Evolutionary conservation across 92 coral and sea anemone species (phyloP), one percentile per base, ranked within the genome.

Genomic region (Ricordea florida): DNA sequence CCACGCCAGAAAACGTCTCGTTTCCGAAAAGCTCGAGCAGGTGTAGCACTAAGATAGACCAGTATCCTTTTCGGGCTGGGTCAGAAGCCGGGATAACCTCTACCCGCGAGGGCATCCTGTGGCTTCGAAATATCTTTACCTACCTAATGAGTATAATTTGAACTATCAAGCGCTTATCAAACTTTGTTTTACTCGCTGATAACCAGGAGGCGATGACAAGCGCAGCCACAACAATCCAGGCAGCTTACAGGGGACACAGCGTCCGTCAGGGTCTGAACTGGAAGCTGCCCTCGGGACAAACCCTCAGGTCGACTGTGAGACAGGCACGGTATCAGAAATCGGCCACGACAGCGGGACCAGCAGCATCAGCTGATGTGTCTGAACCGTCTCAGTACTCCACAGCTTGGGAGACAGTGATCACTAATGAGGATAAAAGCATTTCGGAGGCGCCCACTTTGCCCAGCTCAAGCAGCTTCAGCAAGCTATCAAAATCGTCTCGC

Each of bases 221-320:
- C 17, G 99, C 99, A 1, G 99, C 96, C 7, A 96, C 99, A 11
- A 92, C 86, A 36, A 96, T 96, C 57, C 99, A 96, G 62, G 99
- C 99, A 5, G 96, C 85, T 2, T 96, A 85, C 58, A 85, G 99
- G 22, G 99, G 99, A 14, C 92, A 96, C 86, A 96, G 92, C 43
- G 91, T 91, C 14, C 91, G 99, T 0, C 93, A 96, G 33, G 94
- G 99, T 1, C 56, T 74, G 10, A 82, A 86, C 76, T 96, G 99
- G 99, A 92, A 72, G 72, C 90, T 91, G 13, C 97, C 97, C 7
- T 91, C 97, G 15, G 97, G 97, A 8, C 93, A 83, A 25, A 91
- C 93, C 44, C 85, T 91, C 25, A 89, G 97, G 44, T 88, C 85
- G 31, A 80, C 90, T 60, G 73, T 91, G 35, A 69, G 90, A 37